Evolutionary conservation across 2,113 vertebrate species (phyloP), one percentile per base, ranked within the genome.

Genomic region (Catharus minimus): DNA sequence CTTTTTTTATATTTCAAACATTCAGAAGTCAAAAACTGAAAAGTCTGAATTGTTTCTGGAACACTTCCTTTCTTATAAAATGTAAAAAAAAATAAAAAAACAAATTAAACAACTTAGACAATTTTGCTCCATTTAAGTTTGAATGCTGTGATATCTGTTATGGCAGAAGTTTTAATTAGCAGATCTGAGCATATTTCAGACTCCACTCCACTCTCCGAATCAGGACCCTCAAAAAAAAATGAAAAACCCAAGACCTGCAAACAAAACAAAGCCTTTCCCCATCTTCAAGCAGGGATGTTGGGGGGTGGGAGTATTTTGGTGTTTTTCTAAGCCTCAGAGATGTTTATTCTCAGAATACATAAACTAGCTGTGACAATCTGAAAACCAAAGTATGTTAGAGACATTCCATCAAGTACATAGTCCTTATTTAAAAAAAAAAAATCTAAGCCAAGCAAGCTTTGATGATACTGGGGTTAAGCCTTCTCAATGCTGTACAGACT

Each of bases 221-320:
- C 10, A 33, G 2, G 22, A 88, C 46, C 8, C 24, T 65, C n/a
- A 46, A 56, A 13, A 66, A 26, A 30, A 89, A 46, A 2, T 28
- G 47, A 69, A 41, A 64, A 89, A 68, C 17, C 4, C 30, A 43
- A 65, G 9, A 44, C 47, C 23, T 27, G 18, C 16, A 58, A 56
- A 50, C n/a, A 87, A 68, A 82, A 81, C 15, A 4, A 52, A 68
- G 41, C 52, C 36, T 52, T 64, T 64, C 30, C 49, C 55, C 36
- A 47, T 64, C 55, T 52, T 82, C 62, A 79, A 82, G 17, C 7
- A 58, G 7, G 12, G 16, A 20, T 75, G 4, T 5, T 62, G 7
- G 2, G 2, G 7, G 8, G 2, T 11, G 10, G 4, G 5, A 24
- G 11, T 21, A 30, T 50, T 22, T 66, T n/a, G 17, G 7, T 39